Evolutionary conservation across 2,797 vertebrate species (phyloP), one percentile per base, ranked within the genome.

Genomic region (Tachyglossus aculeatus): DNA sequence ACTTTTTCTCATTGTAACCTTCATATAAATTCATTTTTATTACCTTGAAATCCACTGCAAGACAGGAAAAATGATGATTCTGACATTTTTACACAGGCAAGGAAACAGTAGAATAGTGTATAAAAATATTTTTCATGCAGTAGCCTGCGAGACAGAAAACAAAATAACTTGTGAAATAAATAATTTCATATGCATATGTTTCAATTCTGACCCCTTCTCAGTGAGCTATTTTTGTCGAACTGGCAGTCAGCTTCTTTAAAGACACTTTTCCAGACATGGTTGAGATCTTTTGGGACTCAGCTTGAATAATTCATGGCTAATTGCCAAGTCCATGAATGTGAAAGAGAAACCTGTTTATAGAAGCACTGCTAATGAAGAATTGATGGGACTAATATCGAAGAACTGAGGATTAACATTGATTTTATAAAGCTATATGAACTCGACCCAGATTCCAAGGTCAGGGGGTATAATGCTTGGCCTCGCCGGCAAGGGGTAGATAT

Each of bases 41-140:
- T 65, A 73, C 36, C 47, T 47, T 66, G n/a, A 68, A 80, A 63
- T 68, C 44, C 12, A 67, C 71, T 69, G 38, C 51, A 16, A 66
- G 43, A 21, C 62, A 64, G 75, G 54, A 66, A 60, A 68, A 60
- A 34, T 71, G 68, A 71, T 67, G 48, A 69, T 45, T 60, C 38
- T 60, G 68, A 61, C 44, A 71, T 70, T 80, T 80, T 63, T 68
- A 54, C 62, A 4, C 19, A 4, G 71, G 21, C 19, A 45, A 78
- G 75, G 24, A 65, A 81, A 80, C 7, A 62, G 1, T 81, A 78
- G 55, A 64, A 74, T 37, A 51, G 13, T 25, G 66, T 64, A 39
- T 75, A 53, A 74, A 80, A 84, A 80, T 60, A 63, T n/a, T n/a
- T n/a, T n/a, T 33, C 65, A 64, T 68, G 33, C 48, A 77, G n/a